A percentile compares a stretch with the other conserved stretches of the same genome.
Conservation (phyloP, 2,113 vertebrate genomes). For the Nesogale talazaci region DNA sequence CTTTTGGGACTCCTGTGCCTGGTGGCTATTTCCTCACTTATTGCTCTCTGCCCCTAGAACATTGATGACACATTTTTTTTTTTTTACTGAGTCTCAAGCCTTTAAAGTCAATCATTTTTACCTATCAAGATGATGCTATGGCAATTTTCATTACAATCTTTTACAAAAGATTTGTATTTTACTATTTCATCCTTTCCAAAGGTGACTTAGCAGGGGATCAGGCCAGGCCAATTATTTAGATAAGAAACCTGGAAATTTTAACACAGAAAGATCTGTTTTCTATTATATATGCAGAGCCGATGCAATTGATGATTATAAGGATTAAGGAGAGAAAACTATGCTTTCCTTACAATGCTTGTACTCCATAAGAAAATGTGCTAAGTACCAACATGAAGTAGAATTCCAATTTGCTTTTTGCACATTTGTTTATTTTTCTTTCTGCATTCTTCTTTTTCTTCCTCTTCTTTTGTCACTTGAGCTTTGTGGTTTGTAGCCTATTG, state of each 20-base stretch:
- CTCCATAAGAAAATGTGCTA: not conserved
- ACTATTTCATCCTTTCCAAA: conserved; percentile 34
- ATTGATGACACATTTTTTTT: not conserved
- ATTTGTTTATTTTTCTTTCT: not conserved
- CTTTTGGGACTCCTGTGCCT: not conserved
- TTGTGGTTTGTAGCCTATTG: not conserved
- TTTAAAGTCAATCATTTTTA: not conserved
- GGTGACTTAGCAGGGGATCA: not conserved
- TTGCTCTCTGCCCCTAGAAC: not conserved
- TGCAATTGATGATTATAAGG: conserved; percentile 28
- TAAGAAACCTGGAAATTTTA: conserved; percentile 20
- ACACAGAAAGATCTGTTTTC: conserved; percentile 48
- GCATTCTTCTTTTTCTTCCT: not conserved
- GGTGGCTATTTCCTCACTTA: not conserved
- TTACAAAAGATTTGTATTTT: not conserved
- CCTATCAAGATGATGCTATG: not conserved
- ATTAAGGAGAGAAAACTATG: not conserved
- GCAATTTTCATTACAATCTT: not conserved
- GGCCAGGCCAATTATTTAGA: not conserved
- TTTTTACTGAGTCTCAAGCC: not conserved
- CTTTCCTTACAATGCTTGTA: not conserved
- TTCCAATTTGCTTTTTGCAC: not conserved
- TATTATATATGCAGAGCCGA: not conserved
- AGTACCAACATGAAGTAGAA: not conserved
- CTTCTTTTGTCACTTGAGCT: not conserved